phyloP scores from a whole-genome alignment of 2,797 vertebrate species.

The Macroramphosus scolopax region DNA sequence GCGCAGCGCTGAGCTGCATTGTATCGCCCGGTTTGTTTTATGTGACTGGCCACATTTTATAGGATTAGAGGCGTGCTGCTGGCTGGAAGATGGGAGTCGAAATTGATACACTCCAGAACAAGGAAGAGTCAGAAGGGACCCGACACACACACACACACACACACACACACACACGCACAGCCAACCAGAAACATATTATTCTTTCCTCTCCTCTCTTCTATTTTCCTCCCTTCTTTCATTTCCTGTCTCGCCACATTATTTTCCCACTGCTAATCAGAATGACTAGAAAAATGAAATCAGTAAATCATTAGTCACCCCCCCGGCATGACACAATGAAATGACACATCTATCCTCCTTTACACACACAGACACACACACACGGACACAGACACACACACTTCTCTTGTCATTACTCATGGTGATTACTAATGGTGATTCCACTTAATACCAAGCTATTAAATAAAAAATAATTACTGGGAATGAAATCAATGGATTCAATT shows the following conservation, averaged over 20 bases:
- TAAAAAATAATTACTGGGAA: constrained; percentile 70
- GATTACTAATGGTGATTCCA: constrained; percentile 62
- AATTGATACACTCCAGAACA: constrained; percentile 42
- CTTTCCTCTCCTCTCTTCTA: constrained; percentile 9
- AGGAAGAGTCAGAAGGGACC: constrained; percentile 34
- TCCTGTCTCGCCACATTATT: constrained; percentile 59
- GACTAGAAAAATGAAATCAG: constrained; percentile 72
- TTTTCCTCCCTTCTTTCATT: constrained; percentile 45
- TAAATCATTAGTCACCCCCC: constrained; percentile 69
- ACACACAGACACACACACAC: constrained; percentile 15
- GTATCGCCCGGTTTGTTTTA: constrained; percentile 42
- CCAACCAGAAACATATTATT: constrained; percentile 8
- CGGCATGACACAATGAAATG: constrained; percentile 63
- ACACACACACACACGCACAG: background rate
- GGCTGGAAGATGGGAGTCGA: constrained; percentile 30
- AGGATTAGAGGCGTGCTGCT: constrained; percentile 52
- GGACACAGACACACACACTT: constrained; percentile 25
- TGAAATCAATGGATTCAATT: constrained; percentile 72
- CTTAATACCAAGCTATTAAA: constrained; percentile 74
- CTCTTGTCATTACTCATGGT: constrained; percentile 62
- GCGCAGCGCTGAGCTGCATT: constrained; percentile 12
- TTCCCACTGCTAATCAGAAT: constrained; percentile 67
- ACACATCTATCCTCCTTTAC: constrained; percentile 46
- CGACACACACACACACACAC: background rate
- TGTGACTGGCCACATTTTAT: constrained; percentile 52